Conservation (phyloP, 2,113 vertebrate species). For the Motacilla tschutschensis region DNA sequence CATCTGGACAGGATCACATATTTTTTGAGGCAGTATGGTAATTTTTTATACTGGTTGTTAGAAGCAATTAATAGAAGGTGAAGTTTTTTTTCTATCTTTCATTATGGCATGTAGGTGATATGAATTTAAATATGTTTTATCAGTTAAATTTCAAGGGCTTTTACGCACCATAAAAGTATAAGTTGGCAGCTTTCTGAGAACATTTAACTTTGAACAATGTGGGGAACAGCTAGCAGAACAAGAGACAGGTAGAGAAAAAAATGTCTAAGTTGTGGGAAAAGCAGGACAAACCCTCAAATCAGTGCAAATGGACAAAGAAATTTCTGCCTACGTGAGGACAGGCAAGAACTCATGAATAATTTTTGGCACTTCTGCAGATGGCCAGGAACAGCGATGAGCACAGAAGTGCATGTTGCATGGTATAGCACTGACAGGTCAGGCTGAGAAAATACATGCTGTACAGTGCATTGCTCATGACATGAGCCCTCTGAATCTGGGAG, state of each 20-base stretch:
- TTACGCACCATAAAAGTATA: background rate
- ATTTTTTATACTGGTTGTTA: background rate
- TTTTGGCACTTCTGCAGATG: background rate
- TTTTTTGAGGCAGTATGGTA: background rate
- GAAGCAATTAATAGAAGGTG: background rate
- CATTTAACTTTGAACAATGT: background rate
- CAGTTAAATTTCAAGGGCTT: background rate
- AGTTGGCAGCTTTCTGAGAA: background rate
- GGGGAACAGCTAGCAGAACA: background rate
- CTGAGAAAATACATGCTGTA: constrained; percentile 16
- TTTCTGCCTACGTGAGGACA: background rate
- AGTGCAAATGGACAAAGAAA: background rate
- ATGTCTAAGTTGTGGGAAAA: accelerated
- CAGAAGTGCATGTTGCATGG: background rate
- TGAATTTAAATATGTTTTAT: background rate
- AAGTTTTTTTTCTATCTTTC: background rate
- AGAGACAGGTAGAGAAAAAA: background rate
- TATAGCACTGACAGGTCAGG: background rate
- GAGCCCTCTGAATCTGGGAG: background rate
- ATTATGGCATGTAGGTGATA: background rate
- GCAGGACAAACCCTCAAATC: background rate
- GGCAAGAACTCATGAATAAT: background rate
- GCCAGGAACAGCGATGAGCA: background rate
- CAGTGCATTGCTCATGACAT: background rate
- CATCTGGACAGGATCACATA: background rate